Conservation (phyloP, 1,140 invertebrate species). For the Teleogryllus occipitalis region DNA sequence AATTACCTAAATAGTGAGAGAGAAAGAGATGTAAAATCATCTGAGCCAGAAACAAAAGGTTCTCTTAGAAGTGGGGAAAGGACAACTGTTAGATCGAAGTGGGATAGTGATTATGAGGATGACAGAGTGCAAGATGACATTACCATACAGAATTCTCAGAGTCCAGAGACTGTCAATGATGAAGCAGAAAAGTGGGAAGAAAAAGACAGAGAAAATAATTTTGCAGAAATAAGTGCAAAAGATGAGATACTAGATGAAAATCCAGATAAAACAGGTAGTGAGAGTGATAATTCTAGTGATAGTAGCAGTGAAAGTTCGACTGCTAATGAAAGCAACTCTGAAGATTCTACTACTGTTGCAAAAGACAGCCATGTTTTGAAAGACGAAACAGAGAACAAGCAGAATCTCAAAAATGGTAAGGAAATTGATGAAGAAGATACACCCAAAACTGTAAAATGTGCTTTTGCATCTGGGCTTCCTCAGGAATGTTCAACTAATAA, state of each 20-base stretch:
- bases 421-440: neutral
- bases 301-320: neutral
- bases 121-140: slow-evolving; percentile 8
- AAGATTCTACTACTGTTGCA: neutral
- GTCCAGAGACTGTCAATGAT: neutral
- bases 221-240: neutral
- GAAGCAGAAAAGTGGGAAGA: neutral
- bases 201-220: neutral
- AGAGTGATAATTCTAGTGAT: neutral
- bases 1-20: neutral
- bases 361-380: neutral
- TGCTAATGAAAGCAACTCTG: neutral
- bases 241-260: neutral
- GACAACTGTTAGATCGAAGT: slow-evolving; percentile 19
- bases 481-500: neutral
- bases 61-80: slow-evolving; percentile 7
- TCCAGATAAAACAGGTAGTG: neutral
- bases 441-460: neutral
- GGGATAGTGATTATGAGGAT: slow-evolving; percentile 23
- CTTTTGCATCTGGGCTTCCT: neutral
- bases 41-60: neutral
- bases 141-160: neutral
- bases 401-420: neutral
- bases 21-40: neutral
- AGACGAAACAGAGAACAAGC: neutral